Evolutionary conservation across 92 coral and sea anemone genomes (phyloP).

Genomic region (Montipora capitata): DNA sequence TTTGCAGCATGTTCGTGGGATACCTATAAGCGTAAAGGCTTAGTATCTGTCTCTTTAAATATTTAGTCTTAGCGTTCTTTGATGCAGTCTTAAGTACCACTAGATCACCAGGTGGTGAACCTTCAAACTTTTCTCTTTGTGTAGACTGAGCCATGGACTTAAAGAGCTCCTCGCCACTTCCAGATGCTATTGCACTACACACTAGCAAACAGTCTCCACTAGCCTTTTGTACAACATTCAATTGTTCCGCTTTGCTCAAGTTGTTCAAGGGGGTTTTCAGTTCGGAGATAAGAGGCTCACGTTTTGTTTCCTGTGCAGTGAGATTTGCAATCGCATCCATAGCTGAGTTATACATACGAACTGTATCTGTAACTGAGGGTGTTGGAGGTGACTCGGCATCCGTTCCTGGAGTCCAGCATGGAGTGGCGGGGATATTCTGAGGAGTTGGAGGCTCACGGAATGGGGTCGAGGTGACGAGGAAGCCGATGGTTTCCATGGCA

Average conservation of each 20-base stretch:
- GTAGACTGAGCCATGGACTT: constrained; percentile 15
- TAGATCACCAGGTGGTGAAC: constrained; percentile 48
- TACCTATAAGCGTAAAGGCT: constrained; percentile 66
- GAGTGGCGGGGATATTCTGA: constrained; percentile 33
- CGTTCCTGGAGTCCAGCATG: constrained; percentile 70
- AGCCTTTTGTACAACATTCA: no score
- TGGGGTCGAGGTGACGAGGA: constrained; percentile 54
- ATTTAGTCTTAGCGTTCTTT: constrained; percentile 48
- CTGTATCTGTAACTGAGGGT: constrained; percentile 39
- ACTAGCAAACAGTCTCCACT: no score
- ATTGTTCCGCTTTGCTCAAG: background rate
- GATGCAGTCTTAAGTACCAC: constrained; percentile 68
- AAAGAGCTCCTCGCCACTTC: constrained; percentile 53
- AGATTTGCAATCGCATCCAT: constrained; percentile 65
- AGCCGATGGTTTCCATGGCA: constrained; percentile 38
- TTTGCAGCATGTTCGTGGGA: constrained; percentile 46
- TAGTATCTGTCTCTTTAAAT: constrained; percentile 59
- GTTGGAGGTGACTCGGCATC: constrained; percentile 23
- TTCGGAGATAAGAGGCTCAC: constrained; percentile 60
- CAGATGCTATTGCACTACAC: constrained; percentile 35
- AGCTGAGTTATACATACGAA: constrained; percentile 54
- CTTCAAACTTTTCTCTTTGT: constrained; percentile 24
- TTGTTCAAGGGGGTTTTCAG: constrained; percentile 58
- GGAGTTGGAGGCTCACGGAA: constrained; percentile 41
- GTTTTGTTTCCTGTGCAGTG: constrained; percentile 37